These are phyloP conservation scores for Pyrgus malvae DNA, from an alignment of 2,888 invertebrate genomes.

Conservation along the genomic window DNA sequence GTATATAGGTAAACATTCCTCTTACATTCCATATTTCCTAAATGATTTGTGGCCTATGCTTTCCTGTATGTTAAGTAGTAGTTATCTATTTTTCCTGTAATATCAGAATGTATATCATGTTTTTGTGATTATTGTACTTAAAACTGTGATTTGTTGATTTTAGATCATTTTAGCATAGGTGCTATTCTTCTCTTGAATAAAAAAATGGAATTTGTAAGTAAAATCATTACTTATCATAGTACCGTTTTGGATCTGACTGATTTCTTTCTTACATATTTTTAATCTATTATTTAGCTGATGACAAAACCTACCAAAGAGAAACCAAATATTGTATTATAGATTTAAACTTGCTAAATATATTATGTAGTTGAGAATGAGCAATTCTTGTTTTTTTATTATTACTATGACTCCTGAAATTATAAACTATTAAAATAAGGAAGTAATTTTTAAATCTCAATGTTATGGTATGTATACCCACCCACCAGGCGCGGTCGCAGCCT, in stretches of 20 bases:
- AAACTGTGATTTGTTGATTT: constrained; percentile 5
- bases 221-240: constrained; percentile 15
- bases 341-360: constrained; percentile 13
- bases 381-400: not conserved
- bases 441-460: not conserved
- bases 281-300: no score
- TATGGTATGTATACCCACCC: not conserved
- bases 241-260: constrained; percentile 17
- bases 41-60: constrained; percentile 12
- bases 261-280: not conserved
- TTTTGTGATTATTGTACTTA: constrained; percentile 7
- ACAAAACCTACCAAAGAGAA: constrained; percentile 28
- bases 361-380: constrained; percentile 14
- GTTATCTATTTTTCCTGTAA: not conserved
- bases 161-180: not conserved
- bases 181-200: no score
- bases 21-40: not conserved
- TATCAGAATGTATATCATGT: not conserved
- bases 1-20: constrained; percentile 7
- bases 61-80: not conserved
- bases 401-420: not conserved
- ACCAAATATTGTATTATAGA: constrained; percentile 26
- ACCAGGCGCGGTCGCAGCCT: no score
- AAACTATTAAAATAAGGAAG: no score
- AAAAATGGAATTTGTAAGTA: not conserved